Evolutionary conservation across 2,113 vertebrate species (phyloP), one percentile per base, ranked within the genome.

Genomic region (Phylloscopus trochilus): DNA sequence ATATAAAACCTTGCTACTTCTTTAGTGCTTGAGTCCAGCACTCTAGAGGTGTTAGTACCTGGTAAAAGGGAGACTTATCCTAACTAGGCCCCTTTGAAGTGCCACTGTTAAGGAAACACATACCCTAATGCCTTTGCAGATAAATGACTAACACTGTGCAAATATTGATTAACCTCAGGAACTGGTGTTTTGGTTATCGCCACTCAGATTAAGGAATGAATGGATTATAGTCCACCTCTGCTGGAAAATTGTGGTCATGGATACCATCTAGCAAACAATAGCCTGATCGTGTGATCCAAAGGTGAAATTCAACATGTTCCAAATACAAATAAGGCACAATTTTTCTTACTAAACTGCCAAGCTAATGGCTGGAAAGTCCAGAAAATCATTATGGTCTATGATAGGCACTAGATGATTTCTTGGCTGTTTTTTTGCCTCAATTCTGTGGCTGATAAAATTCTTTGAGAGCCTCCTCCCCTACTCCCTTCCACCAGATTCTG

Each of bases 141-240:
- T 83, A 85, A 88, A 83, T 88, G 22, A 55, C 82, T 92, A 91
- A 91, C 27, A 5, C 70, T 95, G 55, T 91, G 22, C 75, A 95
- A 96, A 95, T 92, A 90, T 83, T 80, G 63, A 90, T 85, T 87
- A 92, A 80, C 63, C 43, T 92, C 84, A 91, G 91, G 75, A 92
- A 59, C 59, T 93, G 2, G 2, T 84, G 44, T 75, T 91, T 68
- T 73, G n/a, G 53, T 95, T 94, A 85, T 92, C 43, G 0, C 28
- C 13, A 14, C 46, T 64, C 60, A 89, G 70, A 92, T 93, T 87
- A 83, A 89, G 43, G 35, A 73, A 44, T 88, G 75, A 95, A 82
- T 52, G 62, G n/a, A 62, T 87, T 91, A 30, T 72, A 85, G 74
- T 85, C 46, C 19, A 77, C 51, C 35, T 85, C 55, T 80, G 19